Base-by-base conservation (phyloP, 2,797 vertebrate species). In the Esox masquinongy region DNA sequence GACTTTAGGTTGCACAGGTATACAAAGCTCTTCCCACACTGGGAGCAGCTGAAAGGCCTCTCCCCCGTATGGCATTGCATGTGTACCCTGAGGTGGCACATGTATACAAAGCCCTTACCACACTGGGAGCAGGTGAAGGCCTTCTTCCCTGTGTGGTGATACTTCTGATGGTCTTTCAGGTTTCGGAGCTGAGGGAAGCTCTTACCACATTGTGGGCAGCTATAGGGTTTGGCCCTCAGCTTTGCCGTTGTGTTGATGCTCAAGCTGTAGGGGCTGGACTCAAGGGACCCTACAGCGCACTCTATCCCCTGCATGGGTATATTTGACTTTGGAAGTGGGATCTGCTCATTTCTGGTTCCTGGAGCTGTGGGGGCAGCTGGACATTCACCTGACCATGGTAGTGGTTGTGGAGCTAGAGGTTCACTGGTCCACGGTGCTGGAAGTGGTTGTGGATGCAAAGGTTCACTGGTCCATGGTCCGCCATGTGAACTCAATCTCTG, bases 1-100 rank as follows among this genome's bases (percentile, higher is more conserved):
- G 91, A 86, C 66, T 90, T 91, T 78, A 93, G 90, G 67, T 94
- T 92, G 63, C 91, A 92, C 7, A 90, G 89, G 86, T 94, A 94
- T 0, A 88, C 91, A 53, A 94, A 94, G 72, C 88, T 91, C 81
- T 93, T 94, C 61, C 87, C 85, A n/a, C 93, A 93, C 83, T 92
- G 92, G 0, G 91, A 88, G 71, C 93, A 93, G 80, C 89, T 88
- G 85, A 92, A 92, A 5, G 93, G 92, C 19, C 91, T 63, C 51
- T 79, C 77, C 17, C 72, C 77, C 2, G 81, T 78, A 17, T 82
- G 80, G 26, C 74, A 76, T 63, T 78, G 70, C 77, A 82, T 61
- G 68, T 82, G 80, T 47, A 76, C 74, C 43, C 75, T 82, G 29
- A 82, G 77, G 53, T 82, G 80, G 29, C 74, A 82, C 74, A 73